Evolutionary conservation across 2,888 invertebrate species (phyloP), one percentile per base, ranked within the genome.

Genomic region (Rhamphomyia laevipes): DNA sequence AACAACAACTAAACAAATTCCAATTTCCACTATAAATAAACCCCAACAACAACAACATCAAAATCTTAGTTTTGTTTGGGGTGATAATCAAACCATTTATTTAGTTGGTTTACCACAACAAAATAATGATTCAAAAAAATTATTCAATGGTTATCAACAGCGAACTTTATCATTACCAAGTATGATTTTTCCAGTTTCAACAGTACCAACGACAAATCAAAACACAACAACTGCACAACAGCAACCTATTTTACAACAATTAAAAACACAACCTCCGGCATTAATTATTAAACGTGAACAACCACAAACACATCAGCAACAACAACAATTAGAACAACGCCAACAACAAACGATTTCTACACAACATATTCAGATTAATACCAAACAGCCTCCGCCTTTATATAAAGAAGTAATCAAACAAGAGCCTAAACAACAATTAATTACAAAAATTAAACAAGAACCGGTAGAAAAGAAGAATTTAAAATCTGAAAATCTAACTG

Each of bases 371-470:
- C 66, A 66, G 42, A 49, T 67, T 47, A 66, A 67, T 52, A 66
- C 62, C 45, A 71, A 65, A 57, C 80, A 82, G 4, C 82, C 82
- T 6, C 78, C 78, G 11, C 84, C 84, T 13, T 76, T 81, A 49
- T 85, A 86, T 61, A 82, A 83, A 57, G 85, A 85, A 64, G 84
- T 83, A 51, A 75, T 80, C 4, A 77, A 78, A 56, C 72, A 77
- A 30, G 38, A 13, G 43, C 35, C 21, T 10, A 21, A 42, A 4
- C 44, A 50, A 38, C 23, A 41, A 51, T 56, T 53, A 37, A 57
- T 63, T 16, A 64, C 23, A 66, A 53, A 64, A 66, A 43, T 65
- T 65, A 43, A 63, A 64, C 15, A 49, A 53, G 45, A 59, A 64
- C 43, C 59, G 61, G 4, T 52, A 52, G 11, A 45, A 44, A 12